Base-by-base conservation (phyloP, 64 coral and sea anemone genomes). In the Catalaphyllia jardinei region DNA sequence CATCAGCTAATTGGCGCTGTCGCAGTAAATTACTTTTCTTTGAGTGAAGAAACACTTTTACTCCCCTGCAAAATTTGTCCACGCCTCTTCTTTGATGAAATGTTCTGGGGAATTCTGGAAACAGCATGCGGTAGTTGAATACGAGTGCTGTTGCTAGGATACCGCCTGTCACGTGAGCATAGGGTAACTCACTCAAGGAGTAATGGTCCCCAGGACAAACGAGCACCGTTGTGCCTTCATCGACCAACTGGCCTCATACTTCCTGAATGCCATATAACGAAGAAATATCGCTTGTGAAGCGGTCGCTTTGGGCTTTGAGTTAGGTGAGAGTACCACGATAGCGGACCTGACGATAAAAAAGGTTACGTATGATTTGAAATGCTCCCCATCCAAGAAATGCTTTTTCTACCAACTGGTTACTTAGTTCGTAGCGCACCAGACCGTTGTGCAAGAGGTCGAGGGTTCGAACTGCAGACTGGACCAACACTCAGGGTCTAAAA, bases 171-270 rank as follows among this genome's bases (percentile, higher is more conserved):
- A 77, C 51, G 25, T 39, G 72, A 50, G 86, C 86, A 60, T 71
- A 19, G 27, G 86, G 86, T 17, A 74, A 29, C 31, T 76, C 72
- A 60, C 86, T 77, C 42, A 88, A 52, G 67, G 86, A 76, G 31
- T 24, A 88, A 77, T 88, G 86, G 24, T 88, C 55, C 10, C 86
- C 86, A 35, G 86, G 86, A 39, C 86, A 88, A 35, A 77, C 74
- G 2, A 75, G 28, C 17, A 88, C 28, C 19, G 51, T 74, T 57
- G 59, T 50, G 60, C 71, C 71, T 22, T 55, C 86, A 55, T 73
- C 71, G 22, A 88, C 39, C 14, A 77, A 29, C 19, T 88, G 71
- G 10, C 74, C 50, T 73, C 86, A 88, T 13, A 54, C 24, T 72
- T 77, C 74, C 16, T 88, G 50, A 19, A n/a, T 13, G 50, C 28